Evolutionary conservation across 1,140 invertebrate species (phyloP).

Genomic region (Aphaenogaster rudis): DNA sequence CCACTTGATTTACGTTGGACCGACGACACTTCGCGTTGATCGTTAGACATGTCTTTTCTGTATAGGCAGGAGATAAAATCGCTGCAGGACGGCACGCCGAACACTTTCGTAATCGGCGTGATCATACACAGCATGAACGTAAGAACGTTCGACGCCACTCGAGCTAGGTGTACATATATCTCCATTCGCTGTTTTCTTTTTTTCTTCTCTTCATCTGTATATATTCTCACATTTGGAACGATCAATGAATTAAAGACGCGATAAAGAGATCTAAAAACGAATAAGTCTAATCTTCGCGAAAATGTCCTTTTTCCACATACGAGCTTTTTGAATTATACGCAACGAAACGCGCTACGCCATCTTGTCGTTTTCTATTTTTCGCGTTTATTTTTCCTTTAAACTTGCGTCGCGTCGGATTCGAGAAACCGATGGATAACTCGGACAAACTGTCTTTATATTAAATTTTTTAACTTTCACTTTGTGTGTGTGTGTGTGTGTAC

Average conservation of each 20-base stretch:
- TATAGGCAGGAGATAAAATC: constrained; percentile 79
- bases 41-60: constrained; percentile 79
- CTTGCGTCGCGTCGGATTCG: background rate
- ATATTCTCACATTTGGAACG: background rate
- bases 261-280: background rate
- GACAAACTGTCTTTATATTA: background rate
- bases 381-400: background rate
- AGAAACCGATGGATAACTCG: background rate
- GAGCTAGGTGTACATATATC: constrained; percentile 78
- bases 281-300: background rate
- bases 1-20: background rate
- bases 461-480: background rate
- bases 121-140: constrained; percentile 83
- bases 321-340: background rate
- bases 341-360: background rate
- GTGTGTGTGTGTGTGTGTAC: too few relatives aligned
- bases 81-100: constrained; percentile 79
- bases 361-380: background rate
- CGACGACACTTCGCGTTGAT: background rate
- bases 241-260: background rate
- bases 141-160: constrained; percentile 79
- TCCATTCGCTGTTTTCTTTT: background rate
- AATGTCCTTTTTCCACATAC: background rate
- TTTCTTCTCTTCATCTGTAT: background rate
- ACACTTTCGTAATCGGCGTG: constrained; percentile 83